Conservation (phyloP, 1,140 invertebrate species). For the Dendroctonus ponderosae region DNA sequence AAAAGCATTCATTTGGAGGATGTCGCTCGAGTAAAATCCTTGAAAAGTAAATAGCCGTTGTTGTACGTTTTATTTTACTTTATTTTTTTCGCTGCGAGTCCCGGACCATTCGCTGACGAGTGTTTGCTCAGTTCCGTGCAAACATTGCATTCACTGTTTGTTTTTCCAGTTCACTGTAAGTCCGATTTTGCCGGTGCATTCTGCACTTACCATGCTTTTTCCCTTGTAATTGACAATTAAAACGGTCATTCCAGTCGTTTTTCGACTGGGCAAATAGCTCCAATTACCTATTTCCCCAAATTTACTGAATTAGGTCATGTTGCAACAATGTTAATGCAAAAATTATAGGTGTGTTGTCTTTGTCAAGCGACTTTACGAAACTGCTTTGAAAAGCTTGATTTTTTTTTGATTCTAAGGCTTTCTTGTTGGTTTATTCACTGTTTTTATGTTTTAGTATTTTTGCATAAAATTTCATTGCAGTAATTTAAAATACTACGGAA, state of each 20-base stretch:
- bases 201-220: slow-evolving; percentile 3
- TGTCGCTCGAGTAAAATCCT: slow-evolving; percentile 30
- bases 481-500: no score
- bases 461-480: no score
- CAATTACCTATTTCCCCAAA: no score
- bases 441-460: no score
- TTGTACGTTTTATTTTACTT: slow-evolving; percentile 35
- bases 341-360: no score
- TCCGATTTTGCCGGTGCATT: slow-evolving; percentile 35
- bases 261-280: no score
- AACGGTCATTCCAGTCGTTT: slow-evolving; percentile 8
- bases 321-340: no score
- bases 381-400: no score
- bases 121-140: slow-evolving; percentile 42
- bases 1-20: slow-evolving; percentile 1
- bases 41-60: slow-evolving; percentile 39
- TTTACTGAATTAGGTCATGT: no score
- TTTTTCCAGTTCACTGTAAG: slow-evolving; percentile 43
- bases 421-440: no score
- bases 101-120: slow-evolving; percentile 41
- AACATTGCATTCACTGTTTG: slow-evolving; percentile 43
- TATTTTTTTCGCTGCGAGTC: slow-evolving; percentile 17
- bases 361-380: no score
- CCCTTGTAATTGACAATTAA: slow-evolving; percentile 30
- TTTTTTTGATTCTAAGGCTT: no score